phyloP scores from a whole-genome alignment of 2,888 invertebrate genomes.

The Operophtera brumata region DNA sequence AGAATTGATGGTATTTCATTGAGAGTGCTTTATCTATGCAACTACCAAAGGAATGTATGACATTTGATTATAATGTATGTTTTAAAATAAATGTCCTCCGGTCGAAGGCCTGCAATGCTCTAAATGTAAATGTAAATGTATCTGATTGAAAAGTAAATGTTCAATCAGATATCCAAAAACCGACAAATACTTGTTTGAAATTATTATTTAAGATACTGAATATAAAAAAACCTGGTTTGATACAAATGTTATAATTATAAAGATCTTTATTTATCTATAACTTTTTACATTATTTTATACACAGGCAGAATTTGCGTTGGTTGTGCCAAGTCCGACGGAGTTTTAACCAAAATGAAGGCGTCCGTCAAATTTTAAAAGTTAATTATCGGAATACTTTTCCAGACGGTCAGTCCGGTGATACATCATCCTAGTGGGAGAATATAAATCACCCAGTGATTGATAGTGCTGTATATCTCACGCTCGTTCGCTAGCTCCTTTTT shows the following conservation, averaged over 20 bases:
- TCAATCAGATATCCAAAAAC: slow-evolving; percentile 12
- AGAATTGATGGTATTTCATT: slow-evolving; percentile 13
- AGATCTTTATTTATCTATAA: not conserved
- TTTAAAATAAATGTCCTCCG: not conserved
- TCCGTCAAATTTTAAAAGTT: slow-evolving; percentile 78
- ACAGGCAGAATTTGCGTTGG: not conserved
- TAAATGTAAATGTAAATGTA: too few relatives aligned
- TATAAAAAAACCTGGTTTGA: too few relatives aligned
- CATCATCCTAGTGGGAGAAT: slow-evolving; percentile 72
- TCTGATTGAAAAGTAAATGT: too few relatives aligned
- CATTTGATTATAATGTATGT: not conserved
- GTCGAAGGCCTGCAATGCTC: too few relatives aligned
- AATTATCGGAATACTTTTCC: slow-evolving; percentile 75
- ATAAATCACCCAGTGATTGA: slow-evolving; percentile 79
- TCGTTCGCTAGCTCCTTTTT: slow-evolving; percentile 75
- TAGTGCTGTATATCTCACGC: slow-evolving; percentile 76
- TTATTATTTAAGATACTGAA: too few relatives aligned
- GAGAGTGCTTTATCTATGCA: not conserved
- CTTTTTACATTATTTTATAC: not conserved
- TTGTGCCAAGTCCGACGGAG: slow-evolving; percentile 25
- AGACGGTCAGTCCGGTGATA: slow-evolving; percentile 61
- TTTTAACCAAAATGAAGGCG: slow-evolving; percentile 62
- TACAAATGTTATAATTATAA: not conserved
- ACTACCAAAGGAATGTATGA: too few relatives aligned
- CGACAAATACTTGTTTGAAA: slow-evolving; percentile 8